Base-by-base conservation (phyloP, 2,113 vertebrate species). In the Osmerus eperlanus region DNA sequence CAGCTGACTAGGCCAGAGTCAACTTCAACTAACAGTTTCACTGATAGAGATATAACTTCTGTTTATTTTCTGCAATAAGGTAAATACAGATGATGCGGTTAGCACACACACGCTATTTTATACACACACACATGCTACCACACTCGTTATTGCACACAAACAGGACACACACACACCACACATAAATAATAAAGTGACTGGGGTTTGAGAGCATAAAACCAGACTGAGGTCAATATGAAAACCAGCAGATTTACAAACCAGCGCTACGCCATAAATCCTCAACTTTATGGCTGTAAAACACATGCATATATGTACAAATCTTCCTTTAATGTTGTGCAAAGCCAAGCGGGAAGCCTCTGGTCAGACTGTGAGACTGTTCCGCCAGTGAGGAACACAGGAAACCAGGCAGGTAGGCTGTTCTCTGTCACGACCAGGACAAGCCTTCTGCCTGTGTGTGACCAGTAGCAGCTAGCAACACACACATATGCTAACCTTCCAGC, bases 201-300 rank as follows among this genome's bases (percentile, higher is more conserved):
- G 23, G 16, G 23, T 21, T 28, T 13, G 67, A 23, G 21, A 16
- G 13, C 21, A 29, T 15, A 55, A 68, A 68, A 68, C 14, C 67
- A 68, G n/a, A 25, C 9, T 29, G 67, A 51, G 54, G 21, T 29
- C 52, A 56, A 28, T 25, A 54, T 29, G 53, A 67, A 53, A 23
- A 52, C 47, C 41, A 67, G 54, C 15, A 14, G 53, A 68, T 68
- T 68, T 53, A 68, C 25, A 28, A 52, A 68, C 52, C 19, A 18
- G 16, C 16, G 18, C 21, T 59, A 2, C 2, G 23, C 9, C 58
- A 60, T 23, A 60, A 19, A 23, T 23, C 58, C 19, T 23, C 23
- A 25, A 60, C 58, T 60, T 25, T 60, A 56, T 56, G 54, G 54
- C 16, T 18, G n/a, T 56, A 56, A 56, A 56, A 56, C 54, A 5